Base-by-base conservation (phyloP, 2,888 invertebrate genomes). In the Corbicula japonica region DNA sequence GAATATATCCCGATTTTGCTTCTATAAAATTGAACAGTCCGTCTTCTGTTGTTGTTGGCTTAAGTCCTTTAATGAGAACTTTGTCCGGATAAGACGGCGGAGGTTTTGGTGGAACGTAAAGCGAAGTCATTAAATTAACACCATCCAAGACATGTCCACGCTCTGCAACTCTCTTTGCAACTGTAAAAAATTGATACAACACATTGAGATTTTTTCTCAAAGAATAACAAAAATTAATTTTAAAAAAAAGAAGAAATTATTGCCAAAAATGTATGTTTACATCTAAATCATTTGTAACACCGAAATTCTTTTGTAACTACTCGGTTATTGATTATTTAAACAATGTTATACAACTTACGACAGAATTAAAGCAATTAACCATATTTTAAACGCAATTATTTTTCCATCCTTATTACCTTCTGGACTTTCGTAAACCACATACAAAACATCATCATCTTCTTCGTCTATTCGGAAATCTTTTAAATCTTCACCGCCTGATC, bases 401-500 rank as follows among this genome's bases (percentile, higher is more conserved):
- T 23, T 26, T 21, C 30, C n/a, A 6, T 28, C 4, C 54, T 28
- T 34, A 28, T 58, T 68, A 84, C 84, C 84, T 71, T 66, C 69
- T 68, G 62, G 74, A 15, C 58, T 62, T 46, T 61, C 32, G 32
- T 69, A 81, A 18, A 65, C 74, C 3, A 84, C 71, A 35, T 65
- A 81, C 5, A 72, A 26, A 30, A 76, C 62, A 48, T 74, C 70
- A 5, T 68, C 69, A 21, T 78, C 71, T 12, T 74, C 66, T 1
- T 76, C 79, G 48, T 76, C 68, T 23, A 35, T 60, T 15, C 30
- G 15, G 2, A 76, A 28, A 0, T 56, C 60, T 50, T 61, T 65
- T 38, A 80, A 73, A 2, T 75, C 77, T 18, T 80, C 80, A 8
- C 84, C 84, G 21, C 65, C 80, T 15, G 84, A 80, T 23, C 78